Percentiles rank a stretch among this genome's conserved stretches.
phyloP scores from a whole-genome alignment of 2,113 vertebrate species.

The Leptosomus discolor region DNA sequence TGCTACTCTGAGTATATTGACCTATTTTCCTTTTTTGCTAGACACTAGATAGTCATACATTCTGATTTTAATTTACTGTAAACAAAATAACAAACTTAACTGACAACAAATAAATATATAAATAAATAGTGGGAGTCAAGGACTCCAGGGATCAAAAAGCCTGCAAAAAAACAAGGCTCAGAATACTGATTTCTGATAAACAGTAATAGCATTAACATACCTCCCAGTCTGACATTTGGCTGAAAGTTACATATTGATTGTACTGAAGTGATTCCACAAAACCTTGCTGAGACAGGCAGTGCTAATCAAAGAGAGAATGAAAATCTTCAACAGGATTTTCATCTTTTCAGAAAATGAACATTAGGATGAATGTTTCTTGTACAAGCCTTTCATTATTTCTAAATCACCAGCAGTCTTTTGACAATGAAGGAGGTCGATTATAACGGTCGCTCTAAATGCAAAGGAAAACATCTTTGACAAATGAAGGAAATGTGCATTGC shows the following conservation, averaged over 20 bases:
- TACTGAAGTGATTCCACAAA: background rate
- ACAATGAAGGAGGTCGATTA: background rate
- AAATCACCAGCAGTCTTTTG: background rate
- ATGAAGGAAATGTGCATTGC: background rate
- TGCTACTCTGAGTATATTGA: background rate
- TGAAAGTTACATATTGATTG: background rate
- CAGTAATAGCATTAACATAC: background rate
- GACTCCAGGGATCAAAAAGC: background rate
- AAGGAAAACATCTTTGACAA: slow-evolving; percentile 1
- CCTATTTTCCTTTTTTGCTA: background rate
- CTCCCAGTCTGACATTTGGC: background rate
- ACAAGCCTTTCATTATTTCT: slow-evolving; percentile 7
- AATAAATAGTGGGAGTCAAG: background rate
- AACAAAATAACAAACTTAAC: background rate
- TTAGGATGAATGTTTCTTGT: background rate
- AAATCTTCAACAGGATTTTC: background rate
- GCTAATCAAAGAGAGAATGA: background rate
- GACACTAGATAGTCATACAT: background rate
- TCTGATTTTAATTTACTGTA: background rate
- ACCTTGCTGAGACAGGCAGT: background rate
- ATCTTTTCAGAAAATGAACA: background rate
- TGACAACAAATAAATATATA: background rate
- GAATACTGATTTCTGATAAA: background rate
- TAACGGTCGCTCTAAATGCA: background rate
- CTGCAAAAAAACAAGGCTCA: background rate